phyloP scores from a whole-genome alignment of 2,113 vertebrate genomes.

The Nicator chloris region DNA sequence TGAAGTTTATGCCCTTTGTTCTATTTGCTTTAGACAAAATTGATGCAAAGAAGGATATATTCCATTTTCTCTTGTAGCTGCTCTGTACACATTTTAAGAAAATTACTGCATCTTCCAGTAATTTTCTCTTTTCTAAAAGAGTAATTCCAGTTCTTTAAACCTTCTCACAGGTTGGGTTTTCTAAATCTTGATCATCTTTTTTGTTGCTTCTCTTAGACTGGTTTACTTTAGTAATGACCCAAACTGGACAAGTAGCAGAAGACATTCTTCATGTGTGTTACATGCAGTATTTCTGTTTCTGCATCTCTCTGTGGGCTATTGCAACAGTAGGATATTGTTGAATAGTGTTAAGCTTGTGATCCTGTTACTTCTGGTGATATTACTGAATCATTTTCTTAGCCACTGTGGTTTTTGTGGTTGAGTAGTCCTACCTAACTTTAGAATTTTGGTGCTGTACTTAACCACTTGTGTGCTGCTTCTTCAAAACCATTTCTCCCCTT shows the following conservation, averaged over 20 bases:
- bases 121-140: not conserved
- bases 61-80: not conserved
- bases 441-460: not conserved
- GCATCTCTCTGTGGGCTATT: too few relatives aligned
- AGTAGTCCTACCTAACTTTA: not conserved
- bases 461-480: not conserved
- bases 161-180: not conserved
- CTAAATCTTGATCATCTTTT: not conserved
- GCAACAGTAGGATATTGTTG: not conserved
- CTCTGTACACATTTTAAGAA: not conserved
- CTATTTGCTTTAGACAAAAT: not conserved
- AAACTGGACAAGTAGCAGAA: not conserved
- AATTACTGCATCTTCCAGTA: not conserved
- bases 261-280: not conserved
- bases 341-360: not conserved
- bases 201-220: not conserved
- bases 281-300: not conserved
- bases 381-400: not conserved
- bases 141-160: not conserved
- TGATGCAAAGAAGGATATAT: not conserved
- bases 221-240: not conserved
- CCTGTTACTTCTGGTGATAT: not conserved
- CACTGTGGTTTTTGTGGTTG: not conserved
- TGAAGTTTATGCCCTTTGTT: not conserved
- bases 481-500: not conserved